Base-by-base conservation (phyloP, 2,888 invertebrate genomes). In the Acheta domesticus region DNA sequence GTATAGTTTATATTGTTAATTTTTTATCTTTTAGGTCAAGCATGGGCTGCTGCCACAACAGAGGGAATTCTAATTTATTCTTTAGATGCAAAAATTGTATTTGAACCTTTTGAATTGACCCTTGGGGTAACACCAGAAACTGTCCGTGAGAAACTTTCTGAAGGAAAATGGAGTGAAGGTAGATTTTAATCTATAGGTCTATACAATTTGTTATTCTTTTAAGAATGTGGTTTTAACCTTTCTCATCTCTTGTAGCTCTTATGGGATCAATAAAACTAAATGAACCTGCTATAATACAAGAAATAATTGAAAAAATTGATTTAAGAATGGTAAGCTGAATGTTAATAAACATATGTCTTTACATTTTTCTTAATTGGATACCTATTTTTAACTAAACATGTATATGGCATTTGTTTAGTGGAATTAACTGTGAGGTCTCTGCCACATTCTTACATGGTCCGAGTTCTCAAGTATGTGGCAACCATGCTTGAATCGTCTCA, bases 1-100 rank as follows among this genome's bases (percentile, higher is more conserved):
- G 36, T 36, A 36, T 36, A 36, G 8, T 36, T 36, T 1, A 36
- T 36, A 36, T 36, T 36, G 5, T 36, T 36, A 8, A 36, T 36
- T 36, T 36, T 0, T 36, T 36, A 8, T 36, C 36, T 36, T 36
- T 36, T 82, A 89, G 96, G 96, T 0, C 93, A 95, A 85, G 91
- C 94, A 12, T 99, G 97, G 92, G 94, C 95, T 0, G 96, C 96
- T 0, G 96, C 96, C 0, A 95, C 97, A 0, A 98, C 98, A 0
- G 99, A 99, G 87, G 99, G 99, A 0, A 90, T 99, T 0, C 87
- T 98, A 11, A 88, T 99, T 62, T 99, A 97, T 88, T 93, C 96
- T 0, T 87, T 96, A 78, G 94, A 93, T 83, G 87, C 89, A 49
- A 93, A 93, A 77, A 90, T 95, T 23, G 91, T 95, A 0, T 99